These are phyloP conservation scores for Condylura cristata DNA, from an alignment of 2,113 vertebrate species.

Conservation along the genomic window DNA sequence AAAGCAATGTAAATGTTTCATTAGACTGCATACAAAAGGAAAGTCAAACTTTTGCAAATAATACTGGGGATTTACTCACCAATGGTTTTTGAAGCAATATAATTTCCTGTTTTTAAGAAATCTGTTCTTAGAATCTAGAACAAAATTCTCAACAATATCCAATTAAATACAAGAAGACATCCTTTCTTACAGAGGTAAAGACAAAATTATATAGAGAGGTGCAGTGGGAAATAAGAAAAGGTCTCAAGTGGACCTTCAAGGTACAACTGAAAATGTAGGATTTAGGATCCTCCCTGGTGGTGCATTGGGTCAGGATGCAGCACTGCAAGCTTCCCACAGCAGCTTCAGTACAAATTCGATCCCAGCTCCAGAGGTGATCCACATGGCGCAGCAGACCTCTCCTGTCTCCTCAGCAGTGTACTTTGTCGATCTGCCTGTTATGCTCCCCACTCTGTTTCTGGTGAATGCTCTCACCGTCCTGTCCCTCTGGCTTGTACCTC, in stretches of 20 bases:
- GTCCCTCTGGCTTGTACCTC: no score
- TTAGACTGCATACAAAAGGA: neutral
- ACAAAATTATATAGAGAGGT: neutral
- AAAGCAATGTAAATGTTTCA: neutral
- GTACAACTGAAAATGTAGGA: neutral
- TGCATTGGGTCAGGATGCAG: no score
- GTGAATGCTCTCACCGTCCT: no score
- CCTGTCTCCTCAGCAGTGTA: no score
- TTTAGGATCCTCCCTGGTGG: no score
- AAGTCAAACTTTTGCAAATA: neutral
- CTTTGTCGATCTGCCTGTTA: no score
- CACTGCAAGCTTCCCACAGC: no score
- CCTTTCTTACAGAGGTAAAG: slow-evolving; percentile 3
- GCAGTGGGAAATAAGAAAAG: neutral
- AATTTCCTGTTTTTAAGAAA: neutral
- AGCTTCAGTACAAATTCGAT: no score
- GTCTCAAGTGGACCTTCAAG: neutral
- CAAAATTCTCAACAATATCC: neutral
- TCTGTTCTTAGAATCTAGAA: neutral
- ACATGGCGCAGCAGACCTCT: no score
- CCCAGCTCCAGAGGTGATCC: no score
- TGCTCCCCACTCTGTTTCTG: no score
- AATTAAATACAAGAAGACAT: neutral
- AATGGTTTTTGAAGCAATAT: neutral
- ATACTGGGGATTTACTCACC: neutral